Evolutionary conservation across 2,113 vertebrate species (phyloP).

Genomic region (Calypte anna): DNA sequence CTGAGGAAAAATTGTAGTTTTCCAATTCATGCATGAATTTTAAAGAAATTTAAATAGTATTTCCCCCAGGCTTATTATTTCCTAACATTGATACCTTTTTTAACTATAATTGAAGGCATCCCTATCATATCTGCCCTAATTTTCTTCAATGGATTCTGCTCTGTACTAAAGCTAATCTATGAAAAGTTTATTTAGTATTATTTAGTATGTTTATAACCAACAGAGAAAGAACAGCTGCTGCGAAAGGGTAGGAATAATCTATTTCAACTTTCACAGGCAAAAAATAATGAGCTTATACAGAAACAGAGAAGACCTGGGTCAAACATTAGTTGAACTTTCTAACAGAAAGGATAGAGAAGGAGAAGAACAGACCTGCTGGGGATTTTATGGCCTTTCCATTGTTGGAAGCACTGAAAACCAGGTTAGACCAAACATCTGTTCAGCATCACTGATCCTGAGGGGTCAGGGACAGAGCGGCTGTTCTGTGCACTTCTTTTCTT

Average conservation of each 20-base stretch:
- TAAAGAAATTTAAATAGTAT: background rate
- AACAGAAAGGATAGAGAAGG: background rate
- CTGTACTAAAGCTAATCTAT: background rate
- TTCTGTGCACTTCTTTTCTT: background rate
- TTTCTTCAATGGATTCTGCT: background rate
- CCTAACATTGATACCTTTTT: background rate
- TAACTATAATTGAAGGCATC: background rate
- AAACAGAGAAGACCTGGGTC: background rate
- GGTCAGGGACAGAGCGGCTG: background rate
- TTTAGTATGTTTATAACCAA: background rate
- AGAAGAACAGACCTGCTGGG: background rate
- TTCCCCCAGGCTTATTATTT: background rate
- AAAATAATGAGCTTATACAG: background rate
- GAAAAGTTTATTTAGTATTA: background rate
- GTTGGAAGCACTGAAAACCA: background rate
- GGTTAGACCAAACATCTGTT: background rate
- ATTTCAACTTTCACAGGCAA: background rate
- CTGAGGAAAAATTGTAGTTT: background rate
- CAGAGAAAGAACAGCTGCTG: background rate
- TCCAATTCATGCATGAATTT: background rate
- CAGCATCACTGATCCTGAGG: background rate
- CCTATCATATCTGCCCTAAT: background rate
- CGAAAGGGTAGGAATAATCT: constrained; percentile 1
- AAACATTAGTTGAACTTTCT: constrained; percentile 8
- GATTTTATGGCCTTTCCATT: background rate